Evolutionary conservation across 2,888 invertebrate genomes (phyloP).

Genomic region (Buathra laborator): DNA sequence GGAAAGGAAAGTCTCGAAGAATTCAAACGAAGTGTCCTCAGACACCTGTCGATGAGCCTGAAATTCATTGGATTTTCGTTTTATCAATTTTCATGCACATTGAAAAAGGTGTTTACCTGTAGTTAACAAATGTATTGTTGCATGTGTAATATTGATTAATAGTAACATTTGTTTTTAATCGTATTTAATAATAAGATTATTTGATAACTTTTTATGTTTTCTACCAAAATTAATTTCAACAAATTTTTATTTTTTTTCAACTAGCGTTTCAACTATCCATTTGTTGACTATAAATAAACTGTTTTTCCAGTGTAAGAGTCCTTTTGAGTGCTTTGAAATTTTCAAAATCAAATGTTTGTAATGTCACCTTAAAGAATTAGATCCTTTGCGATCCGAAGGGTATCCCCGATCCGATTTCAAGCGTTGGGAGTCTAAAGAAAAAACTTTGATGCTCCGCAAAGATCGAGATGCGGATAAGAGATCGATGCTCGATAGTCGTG

Average conservation of each 20-base stretch:
- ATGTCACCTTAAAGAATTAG: neutral
- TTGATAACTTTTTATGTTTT: too few relatives aligned
- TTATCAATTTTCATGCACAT: neutral
- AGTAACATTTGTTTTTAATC: too few relatives aligned
- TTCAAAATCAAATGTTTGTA: too few relatives aligned
- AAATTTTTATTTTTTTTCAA: too few relatives aligned
- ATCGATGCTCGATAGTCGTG: conserved; percentile 1
- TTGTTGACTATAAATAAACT: too few relatives aligned
- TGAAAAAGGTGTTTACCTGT: neutral
- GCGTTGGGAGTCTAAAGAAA: neutral
- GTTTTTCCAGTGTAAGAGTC: too few relatives aligned
- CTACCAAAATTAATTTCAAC: too few relatives aligned
- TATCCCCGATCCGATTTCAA: neutral
- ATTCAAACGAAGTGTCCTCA: conserved; percentile 31
- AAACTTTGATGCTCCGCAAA: conserved; percentile 4
- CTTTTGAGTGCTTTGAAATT: too few relatives aligned
- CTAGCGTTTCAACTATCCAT: too few relatives aligned
- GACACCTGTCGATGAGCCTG: conserved; percentile 15
- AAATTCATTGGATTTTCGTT: conserved; percentile 4
- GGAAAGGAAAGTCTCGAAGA: conserved; percentile 38
- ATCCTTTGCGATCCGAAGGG: neutral
- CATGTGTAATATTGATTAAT: too few relatives aligned
- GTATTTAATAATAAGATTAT: too few relatives aligned
- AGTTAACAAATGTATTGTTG: too few relatives aligned
- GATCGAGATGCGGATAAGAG: conserved; percentile 21